Conservation (phyloP, 2,888 invertebrate species). For the Argyra leucocephala region DNA sequence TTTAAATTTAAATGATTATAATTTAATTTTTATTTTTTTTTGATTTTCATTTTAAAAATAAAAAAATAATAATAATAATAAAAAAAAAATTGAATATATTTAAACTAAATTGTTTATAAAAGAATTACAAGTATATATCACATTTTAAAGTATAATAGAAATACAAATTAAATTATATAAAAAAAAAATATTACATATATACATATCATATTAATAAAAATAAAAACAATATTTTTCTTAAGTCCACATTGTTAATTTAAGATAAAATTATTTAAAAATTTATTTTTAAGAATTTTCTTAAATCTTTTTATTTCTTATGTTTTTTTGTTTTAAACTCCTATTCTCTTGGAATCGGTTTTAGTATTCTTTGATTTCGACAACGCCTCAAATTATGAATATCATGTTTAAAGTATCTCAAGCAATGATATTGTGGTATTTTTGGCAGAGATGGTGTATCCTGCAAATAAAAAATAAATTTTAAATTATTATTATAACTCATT, state of each 20-base stretch:
- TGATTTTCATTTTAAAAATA: too few relatives aligned
- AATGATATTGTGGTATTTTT: slow-evolving; percentile 76
- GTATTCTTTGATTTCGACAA: slow-evolving; percentile 60
- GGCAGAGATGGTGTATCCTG: slow-evolving; percentile 62
- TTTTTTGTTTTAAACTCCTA: slow-evolving; percentile 5
- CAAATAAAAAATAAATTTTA: slow-evolving; percentile 26
- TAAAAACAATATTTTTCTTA: not conserved
- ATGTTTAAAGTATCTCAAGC: slow-evolving; percentile 69
- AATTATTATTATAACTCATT: too few relatives aligned
- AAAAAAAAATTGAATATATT: too few relatives aligned
- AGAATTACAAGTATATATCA: not conserved
- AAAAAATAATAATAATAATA: too few relatives aligned
- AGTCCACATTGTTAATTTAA: not conserved
- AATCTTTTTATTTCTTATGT: not conserved
- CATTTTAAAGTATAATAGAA: not conserved
- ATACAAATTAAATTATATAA: not conserved
- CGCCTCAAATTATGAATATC: slow-evolving; percentile 58
- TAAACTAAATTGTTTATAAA: too few relatives aligned
- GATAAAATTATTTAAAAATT: not conserved
- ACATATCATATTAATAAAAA: too few relatives aligned
- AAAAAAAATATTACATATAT: not conserved
- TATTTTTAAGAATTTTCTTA: not conserved
- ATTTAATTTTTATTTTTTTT: too few relatives aligned
- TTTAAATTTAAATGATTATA: too few relatives aligned
- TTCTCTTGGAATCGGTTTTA: slow-evolving; percentile 21